A percentile compares a stretch with the other conserved stretches of the same genome.
phyloP scores from a whole-genome alignment of 2,113 vertebrate genomes.

The Macrotis lagotis region DNA sequence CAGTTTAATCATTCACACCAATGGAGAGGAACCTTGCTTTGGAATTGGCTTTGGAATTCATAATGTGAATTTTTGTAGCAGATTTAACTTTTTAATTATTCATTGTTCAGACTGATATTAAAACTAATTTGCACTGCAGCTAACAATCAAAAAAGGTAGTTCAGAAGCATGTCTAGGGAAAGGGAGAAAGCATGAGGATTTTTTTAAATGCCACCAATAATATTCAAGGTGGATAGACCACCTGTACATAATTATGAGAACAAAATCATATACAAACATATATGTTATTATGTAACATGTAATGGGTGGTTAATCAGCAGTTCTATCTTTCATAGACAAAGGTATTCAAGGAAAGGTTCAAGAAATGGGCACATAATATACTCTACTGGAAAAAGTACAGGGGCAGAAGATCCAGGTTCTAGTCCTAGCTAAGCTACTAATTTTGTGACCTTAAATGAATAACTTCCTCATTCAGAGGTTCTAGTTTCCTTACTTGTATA shows the following conservation, averaged over 20 bases:
- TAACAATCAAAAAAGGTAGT: not conserved
- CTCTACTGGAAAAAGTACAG: too few relatives aligned
- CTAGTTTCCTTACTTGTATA: not conserved
- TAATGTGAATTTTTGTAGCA: not conserved
- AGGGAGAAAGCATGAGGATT: not conserved
- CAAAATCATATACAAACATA: not conserved
- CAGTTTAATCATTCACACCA: not conserved
- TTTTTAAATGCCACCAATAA: not conserved
- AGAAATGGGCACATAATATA: not conserved
- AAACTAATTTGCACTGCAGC: slow-evolving; percentile 20
- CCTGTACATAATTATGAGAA: not conserved
- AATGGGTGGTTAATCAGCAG: not conserved
- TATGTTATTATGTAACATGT: not conserved
- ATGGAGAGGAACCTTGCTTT: not conserved
- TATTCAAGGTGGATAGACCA: not conserved
- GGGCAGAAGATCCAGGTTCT: not conserved
- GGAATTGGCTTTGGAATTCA: slow-evolving; percentile 29
- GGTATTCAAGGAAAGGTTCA: accelerated
- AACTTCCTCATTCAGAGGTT: not conserved
- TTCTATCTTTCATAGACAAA: not conserved
- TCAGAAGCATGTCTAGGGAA: slow-evolving; percentile 36
- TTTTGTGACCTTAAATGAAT: not conserved
- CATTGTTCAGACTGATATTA: slow-evolving; percentile 49
- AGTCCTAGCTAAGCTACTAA: not conserved
- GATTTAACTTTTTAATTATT: slow-evolving; percentile 49